Evolutionary conservation across 2,888 invertebrate genomes (phyloP), one percentile per base, ranked within the genome.

Genomic region (Ditula angustiorana): DNA sequence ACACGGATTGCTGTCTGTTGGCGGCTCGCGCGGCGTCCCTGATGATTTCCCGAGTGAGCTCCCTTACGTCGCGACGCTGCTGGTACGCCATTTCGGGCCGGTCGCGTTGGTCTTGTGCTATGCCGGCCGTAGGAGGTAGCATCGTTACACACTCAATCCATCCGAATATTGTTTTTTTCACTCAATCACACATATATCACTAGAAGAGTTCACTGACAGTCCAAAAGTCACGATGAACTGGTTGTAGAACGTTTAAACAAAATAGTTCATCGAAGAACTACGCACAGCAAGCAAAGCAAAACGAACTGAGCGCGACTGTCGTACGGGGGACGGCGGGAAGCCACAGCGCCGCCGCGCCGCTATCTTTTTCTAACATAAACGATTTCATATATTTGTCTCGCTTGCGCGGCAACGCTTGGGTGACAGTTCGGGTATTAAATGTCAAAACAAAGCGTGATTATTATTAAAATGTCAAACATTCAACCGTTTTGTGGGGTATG

Each of bases 101-200:
- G 87, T 92, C 88, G 78, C 86, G 83, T 78, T 90, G 83, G 81
- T 92, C 88, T 82, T 88, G 83, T 83, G 85, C 80, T 87, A 89
- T 83, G 84, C 90, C 90, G 88, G 89, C 88, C 87, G 88, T 85
- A 83, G 91, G 92, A 82, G 91, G 90, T 87, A 92, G 85, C 92
- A 92, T 92, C 81, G 83, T 91, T 60, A 58, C 55, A 46, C 84
- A 87, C 82, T 89, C 83, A 90, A 88, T 88, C 87, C 90, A 91
- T 90, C 79, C 73, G 85, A 83, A 82, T 76, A 81, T 71, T 75
- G 76, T 75, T 72, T 78, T 77, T 69, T 69, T 71, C 82, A 78
- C 76, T 71, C 62, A 76, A 78, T 82, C 80, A 81, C 82, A 76
- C 72, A 66, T 74, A 78, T 50, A 69, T 78, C 73, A 77, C 71